Conservation (phyloP, 2,113 vertebrate genomes). For the Cynocephalus volans region DNA sequence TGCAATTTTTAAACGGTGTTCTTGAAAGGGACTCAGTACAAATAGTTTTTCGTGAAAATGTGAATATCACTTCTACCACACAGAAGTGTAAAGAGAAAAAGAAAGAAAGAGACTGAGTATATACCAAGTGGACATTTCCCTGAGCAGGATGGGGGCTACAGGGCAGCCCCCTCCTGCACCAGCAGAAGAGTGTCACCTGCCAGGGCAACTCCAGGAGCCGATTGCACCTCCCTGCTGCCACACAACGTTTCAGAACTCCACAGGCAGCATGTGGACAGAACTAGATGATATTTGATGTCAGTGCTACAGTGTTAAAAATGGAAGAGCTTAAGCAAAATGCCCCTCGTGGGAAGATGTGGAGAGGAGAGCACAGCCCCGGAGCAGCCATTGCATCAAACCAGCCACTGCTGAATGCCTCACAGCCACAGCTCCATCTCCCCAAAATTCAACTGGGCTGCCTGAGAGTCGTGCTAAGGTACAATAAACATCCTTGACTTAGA, state of each 20-base stretch:
- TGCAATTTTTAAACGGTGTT: conserved; percentile 91
- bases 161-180: conserved; percentile 92
- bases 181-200: conserved; percentile 90
- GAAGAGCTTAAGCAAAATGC: conserved; percentile 89
- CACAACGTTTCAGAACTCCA: conserved; percentile 93
- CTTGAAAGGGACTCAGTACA: conserved; percentile 91
- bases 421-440: conserved; percentile 91
- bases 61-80: conserved; percentile 70
- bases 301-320: conserved; percentile 91
- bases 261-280: conserved; percentile 92
- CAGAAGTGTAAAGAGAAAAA: conserved; percentile 84
- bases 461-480: conserved; percentile 89
- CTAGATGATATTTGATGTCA: conserved; percentile 89
- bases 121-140: conserved; percentile 81
- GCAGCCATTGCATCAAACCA: conserved; percentile 92
- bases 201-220: conserved; percentile 92
- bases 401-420: conserved; percentile 93
- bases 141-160: conserved; percentile 92
- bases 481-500: neutral
- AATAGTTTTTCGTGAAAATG: conserved; percentile 86
- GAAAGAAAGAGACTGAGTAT: conserved; percentile 83
- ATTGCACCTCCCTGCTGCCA: conserved; percentile 92
- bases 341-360: conserved; percentile 94
- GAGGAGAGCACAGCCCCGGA: conserved; percentile 94
- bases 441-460: conserved; percentile 90